phyloP scores from a whole-genome alignment of 2,113 vertebrate genomes.

The Pipra filicauda region DNA sequence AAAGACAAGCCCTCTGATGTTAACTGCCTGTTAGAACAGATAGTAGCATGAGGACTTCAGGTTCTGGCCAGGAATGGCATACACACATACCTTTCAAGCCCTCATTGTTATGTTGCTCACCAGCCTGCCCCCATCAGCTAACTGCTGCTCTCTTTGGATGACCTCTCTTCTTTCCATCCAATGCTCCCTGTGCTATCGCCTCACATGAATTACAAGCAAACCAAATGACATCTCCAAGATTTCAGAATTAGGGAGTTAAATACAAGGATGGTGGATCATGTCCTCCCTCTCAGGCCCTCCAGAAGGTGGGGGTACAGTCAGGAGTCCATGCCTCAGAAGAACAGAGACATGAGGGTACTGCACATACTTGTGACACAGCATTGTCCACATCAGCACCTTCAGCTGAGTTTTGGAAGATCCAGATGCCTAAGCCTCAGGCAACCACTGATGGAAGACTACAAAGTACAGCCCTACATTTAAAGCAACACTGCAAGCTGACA shows the following conservation, averaged over 20 bases:
- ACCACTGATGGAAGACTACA: not conserved
- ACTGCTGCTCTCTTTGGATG: not conserved
- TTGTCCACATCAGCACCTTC: not conserved
- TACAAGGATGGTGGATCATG: not conserved
- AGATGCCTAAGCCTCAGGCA: not conserved
- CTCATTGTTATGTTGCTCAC: accelerated
- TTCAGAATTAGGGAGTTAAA: not conserved
- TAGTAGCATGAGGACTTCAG: accelerated
- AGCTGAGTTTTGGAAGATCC: not conserved
- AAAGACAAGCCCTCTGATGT: not conserved
- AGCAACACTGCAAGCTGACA: not conserved
- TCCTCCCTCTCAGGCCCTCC: not conserved
- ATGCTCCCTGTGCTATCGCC: not conserved
- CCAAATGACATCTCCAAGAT: not conserved
- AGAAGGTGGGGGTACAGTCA: not conserved
- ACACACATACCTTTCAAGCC: not conserved
- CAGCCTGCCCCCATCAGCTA: not conserved
- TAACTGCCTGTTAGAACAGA: not conserved
- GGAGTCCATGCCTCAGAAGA: not conserved
- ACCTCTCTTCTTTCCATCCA: not conserved
- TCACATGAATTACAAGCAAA: not conserved
- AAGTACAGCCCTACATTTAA: not conserved
- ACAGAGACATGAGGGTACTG: accelerated
- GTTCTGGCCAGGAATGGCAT: not conserved
- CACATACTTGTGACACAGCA: not conserved